These are phyloP conservation scores for Tipula helvola DNA, from an alignment of 2,888 invertebrate species.

Conservation along the genomic window DNA sequence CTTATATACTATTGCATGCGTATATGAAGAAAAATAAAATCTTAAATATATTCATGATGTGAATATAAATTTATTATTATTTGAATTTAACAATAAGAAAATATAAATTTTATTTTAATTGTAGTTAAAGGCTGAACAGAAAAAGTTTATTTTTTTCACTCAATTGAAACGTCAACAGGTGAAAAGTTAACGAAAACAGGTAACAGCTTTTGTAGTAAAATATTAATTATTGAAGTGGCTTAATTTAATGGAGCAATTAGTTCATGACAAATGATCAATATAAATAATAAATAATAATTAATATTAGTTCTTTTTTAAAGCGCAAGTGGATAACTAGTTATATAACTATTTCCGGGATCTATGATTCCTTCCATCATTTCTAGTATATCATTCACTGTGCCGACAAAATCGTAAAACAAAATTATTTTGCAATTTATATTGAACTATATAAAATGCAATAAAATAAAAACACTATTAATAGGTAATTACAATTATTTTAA, in stretches of 20 bases:
- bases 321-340: not conserved
- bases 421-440: too few relatives aligned
- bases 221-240: not conserved
- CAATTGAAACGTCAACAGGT: not conserved
- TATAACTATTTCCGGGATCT: not conserved
- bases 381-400: too few relatives aligned
- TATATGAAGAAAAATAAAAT: not conserved
- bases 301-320: not conserved
- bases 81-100: not conserved
- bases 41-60: not conserved
- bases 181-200: not conserved
- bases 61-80: not conserved
- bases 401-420: too few relatives aligned
- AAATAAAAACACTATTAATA: too few relatives aligned
- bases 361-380: too few relatives aligned
- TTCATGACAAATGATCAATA: not conserved
- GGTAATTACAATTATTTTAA: too few relatives aligned
- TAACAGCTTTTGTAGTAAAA: not conserved
- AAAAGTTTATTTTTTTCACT: not conserved
- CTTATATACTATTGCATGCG: too few relatives aligned
- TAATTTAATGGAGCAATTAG: not conserved
- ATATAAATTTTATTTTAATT: not conserved
- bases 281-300: not conserved
- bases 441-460: too few relatives aligned
- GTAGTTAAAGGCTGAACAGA: not conserved